phyloP scores from a whole-genome alignment of 2,888 invertebrate species.

The Pollenia labialis region DNA sequence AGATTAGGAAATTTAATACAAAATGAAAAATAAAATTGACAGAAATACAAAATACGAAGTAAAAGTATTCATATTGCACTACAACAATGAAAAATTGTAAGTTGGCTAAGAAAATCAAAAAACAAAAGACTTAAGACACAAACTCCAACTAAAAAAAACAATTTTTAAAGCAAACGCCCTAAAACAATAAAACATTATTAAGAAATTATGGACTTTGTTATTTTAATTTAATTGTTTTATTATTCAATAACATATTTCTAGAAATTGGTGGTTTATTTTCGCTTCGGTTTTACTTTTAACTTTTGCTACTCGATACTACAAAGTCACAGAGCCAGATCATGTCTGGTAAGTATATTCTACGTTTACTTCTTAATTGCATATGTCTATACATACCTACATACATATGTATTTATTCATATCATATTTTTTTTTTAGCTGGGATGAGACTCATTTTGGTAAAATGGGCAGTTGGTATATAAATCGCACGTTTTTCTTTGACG shows the following conservation, averaged over 20 bases:
- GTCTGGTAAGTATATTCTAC: slow-evolving; percentile 89
- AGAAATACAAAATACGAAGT: background rate
- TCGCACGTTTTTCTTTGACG: slow-evolving; percentile 98
- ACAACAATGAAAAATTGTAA: slow-evolving; percentile 56
- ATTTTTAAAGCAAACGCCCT: background rate
- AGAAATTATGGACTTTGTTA: background rate
- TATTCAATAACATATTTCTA: slow-evolving; percentile 56
- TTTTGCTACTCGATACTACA: slow-evolving; percentile 92
- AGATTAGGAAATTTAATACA: background rate
- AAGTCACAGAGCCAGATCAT: slow-evolving; percentile 96
- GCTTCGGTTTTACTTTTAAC: slow-evolving; percentile 88
- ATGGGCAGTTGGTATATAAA: slow-evolving; percentile 99
- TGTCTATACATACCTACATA: too few relatives aligned
- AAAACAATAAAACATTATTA: background rate
- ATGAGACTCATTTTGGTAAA: slow-evolving; percentile 99
- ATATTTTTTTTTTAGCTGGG: slow-evolving; percentile 88
- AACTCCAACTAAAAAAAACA: background rate
- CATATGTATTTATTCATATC: too few relatives aligned
- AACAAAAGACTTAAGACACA: slow-evolving; percentile 50
- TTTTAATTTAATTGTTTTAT: background rate
- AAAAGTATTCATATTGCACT: slow-evolving; percentile 20
- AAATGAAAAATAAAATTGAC: slow-evolving; percentile 29
- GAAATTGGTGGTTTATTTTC: slow-evolving; percentile 89
- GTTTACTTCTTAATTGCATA: background rate
- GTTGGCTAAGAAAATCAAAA: background rate